Conservation (phyloP, 2,888 invertebrate genomes). For the Sphaeridia pumilis region DNA sequence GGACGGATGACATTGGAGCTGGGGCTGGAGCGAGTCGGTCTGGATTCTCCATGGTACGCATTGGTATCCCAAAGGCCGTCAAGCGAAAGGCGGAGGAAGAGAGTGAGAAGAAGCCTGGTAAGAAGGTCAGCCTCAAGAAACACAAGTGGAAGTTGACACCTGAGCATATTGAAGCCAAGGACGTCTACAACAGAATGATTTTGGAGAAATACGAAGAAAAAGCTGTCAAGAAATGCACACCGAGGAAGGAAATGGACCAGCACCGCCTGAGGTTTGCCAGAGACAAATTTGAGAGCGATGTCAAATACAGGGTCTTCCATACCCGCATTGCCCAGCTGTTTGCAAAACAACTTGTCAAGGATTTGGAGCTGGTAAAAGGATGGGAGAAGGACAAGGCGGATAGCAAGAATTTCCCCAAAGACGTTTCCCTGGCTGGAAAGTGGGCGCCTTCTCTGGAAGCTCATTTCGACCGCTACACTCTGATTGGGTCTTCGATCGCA, state of each 20-base stretch:
- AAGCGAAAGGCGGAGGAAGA: background rate
- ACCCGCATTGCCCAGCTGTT: slow-evolving; percentile 20
- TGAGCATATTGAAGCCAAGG: slow-evolving; percentile 7
- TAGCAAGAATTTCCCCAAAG: background rate
- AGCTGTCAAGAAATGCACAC: background rate
- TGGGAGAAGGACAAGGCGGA: no score
- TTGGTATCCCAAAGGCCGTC: background rate
- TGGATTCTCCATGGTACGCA: no score
- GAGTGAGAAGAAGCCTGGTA: background rate
- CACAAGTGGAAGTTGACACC: background rate
- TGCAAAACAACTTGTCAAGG: slow-evolving; percentile 17
- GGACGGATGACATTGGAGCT: slow-evolving; percentile 12
- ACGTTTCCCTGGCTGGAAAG: slow-evolving; percentile 20
- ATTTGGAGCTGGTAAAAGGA: slow-evolving; percentile 5
- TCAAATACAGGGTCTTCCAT: slow-evolving; percentile 22
- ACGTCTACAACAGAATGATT: slow-evolving; percentile 10
- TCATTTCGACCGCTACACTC: slow-evolving; percentile 23
- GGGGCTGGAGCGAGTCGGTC: no score
- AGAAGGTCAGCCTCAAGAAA: background rate
- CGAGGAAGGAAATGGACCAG: slow-evolving; percentile 4
- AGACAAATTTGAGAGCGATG: slow-evolving; percentile 15
- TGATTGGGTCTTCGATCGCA: slow-evolving; percentile 20
- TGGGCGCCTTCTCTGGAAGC: slow-evolving; percentile 28
- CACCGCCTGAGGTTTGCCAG: slow-evolving; percentile 12
- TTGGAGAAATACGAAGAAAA: background rate